Percentiles rank a stretch among this genome's conserved stretches.
Evolutionary conservation across 2,113 vertebrate genomes (phyloP).

Genomic region (Zeus faber): DNA sequence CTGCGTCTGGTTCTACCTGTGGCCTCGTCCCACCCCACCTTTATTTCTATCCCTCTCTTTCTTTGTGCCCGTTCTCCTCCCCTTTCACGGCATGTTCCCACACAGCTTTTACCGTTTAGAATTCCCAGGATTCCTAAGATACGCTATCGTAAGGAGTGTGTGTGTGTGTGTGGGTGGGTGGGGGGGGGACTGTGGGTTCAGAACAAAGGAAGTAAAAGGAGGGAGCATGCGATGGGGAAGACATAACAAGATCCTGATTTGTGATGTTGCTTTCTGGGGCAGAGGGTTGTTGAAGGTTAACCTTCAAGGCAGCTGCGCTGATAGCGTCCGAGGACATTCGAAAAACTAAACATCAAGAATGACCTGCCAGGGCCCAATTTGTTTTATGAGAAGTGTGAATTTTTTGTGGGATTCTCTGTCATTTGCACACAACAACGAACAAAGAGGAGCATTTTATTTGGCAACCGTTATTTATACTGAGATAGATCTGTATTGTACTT

Average conservation of each 20-base stretch:
- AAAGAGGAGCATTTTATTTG: too few relatives aligned
- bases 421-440: not conserved
- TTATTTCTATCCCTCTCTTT: too few relatives aligned
- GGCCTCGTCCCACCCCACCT: constrained; percentile 1
- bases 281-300: not conserved
- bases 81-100: too few relatives aligned
- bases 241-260: constrained; percentile 35
- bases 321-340: not conserved
- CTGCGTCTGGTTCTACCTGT: constrained; percentile 7
- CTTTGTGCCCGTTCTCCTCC: too few relatives aligned
- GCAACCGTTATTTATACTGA: too few relatives aligned
- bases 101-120: constrained; percentile 21
- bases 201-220: constrained; percentile 13
- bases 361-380: not conserved
- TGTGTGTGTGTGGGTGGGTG: not conserved
- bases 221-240: constrained; percentile 23
- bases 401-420: not conserved
- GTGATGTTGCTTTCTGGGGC: not conserved
- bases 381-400: not conserved
- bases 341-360: not conserved
- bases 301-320: not conserved
- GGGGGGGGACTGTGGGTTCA: not conserved
- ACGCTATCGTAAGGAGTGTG: constrained; percentile 32
- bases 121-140: constrained; percentile 61
- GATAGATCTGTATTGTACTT: too few relatives aligned